Evolutionary conservation across 2,113 vertebrate genomes (phyloP).

Genomic region (Psophia crepitans): DNA sequence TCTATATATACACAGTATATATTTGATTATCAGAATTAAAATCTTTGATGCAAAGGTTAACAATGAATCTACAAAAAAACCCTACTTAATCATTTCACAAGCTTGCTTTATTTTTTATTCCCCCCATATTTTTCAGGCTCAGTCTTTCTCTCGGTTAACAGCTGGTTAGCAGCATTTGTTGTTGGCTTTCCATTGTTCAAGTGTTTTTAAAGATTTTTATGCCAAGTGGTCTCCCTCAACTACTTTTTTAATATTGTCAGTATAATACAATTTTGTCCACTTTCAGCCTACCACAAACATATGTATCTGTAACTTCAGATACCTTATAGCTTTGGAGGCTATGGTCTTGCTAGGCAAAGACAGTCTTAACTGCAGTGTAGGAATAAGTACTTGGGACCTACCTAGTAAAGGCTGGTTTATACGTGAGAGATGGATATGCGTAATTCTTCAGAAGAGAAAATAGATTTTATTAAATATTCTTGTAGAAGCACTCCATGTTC

Average conservation of each 20-base stretch:
- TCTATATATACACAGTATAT: not conserved
- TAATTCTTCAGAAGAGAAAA: not conserved
- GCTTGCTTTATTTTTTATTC: fast-evolving
- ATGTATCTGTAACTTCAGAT: not conserved
- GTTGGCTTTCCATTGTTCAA: not conserved
- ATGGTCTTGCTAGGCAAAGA: not conserved
- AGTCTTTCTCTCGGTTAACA: not conserved
- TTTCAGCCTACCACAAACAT: not conserved
- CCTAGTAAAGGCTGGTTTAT: not conserved
- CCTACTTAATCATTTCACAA: not conserved
- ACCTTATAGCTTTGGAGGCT: not conserved
- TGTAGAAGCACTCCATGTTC: not conserved
- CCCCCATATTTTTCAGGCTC: not conserved
- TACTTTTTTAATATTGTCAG: not conserved
- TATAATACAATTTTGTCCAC: not conserved
- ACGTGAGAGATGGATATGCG: not conserved
- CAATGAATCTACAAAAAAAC: not conserved
- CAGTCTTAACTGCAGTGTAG: not conserved
- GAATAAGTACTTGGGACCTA: not conserved
- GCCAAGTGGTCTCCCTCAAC: not conserved
- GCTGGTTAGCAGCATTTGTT: not conserved
- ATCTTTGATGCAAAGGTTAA: not conserved
- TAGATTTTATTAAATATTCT: not conserved
- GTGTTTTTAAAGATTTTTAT: not conserved
- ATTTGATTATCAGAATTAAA: not conserved